Percentiles rank a stretch among this genome's conserved stretches.
Evolutionary conservation across 1,140 invertebrate species (phyloP).

Genomic region (Nasonia giraulti): DNA sequence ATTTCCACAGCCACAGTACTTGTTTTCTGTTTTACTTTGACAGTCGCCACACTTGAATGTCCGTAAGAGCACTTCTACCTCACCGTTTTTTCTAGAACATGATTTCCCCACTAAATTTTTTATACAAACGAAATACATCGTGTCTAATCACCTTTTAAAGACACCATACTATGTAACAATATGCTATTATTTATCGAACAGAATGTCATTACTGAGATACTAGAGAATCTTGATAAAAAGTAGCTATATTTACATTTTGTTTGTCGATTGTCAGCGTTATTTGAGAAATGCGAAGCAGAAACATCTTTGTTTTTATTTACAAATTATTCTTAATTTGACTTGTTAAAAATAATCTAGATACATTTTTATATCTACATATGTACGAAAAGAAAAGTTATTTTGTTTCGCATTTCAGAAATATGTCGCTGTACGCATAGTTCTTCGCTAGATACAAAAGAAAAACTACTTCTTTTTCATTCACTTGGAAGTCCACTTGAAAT

Average conservation of each 20-base stretch:
- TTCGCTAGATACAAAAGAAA: background rate
- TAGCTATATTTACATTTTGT: slow-evolving; percentile 8
- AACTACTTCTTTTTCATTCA: background rate
- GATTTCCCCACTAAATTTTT: background rate
- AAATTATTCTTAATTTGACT: background rate
- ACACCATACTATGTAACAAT: background rate
- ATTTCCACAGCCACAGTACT: slow-evolving; percentile 48
- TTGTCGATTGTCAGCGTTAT: background rate
- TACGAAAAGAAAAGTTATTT: slow-evolving; percentile 29
- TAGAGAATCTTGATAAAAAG: background rate
- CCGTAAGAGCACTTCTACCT: background rate
- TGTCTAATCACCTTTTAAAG: background rate
- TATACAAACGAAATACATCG: background rate
- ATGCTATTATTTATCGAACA: background rate
- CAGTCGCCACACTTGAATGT: background rate
- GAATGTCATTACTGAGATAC: background rate
- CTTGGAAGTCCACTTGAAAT: slow-evolving; percentile 8
- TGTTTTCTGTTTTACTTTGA: slow-evolving; percentile 32
- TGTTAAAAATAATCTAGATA: slow-evolving; percentile 11
- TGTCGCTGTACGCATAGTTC: background rate
- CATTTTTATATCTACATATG: background rate
- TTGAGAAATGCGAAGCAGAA: slow-evolving; percentile 48
- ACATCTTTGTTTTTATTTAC: slow-evolving; percentile 41
- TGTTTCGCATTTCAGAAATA: slow-evolving; percentile 50
- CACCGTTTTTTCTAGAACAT: slow-evolving; percentile 10